Evolutionary conservation across 2,888 invertebrate species (phyloP).

Genomic region (Drosophila kambysellisi): DNA sequence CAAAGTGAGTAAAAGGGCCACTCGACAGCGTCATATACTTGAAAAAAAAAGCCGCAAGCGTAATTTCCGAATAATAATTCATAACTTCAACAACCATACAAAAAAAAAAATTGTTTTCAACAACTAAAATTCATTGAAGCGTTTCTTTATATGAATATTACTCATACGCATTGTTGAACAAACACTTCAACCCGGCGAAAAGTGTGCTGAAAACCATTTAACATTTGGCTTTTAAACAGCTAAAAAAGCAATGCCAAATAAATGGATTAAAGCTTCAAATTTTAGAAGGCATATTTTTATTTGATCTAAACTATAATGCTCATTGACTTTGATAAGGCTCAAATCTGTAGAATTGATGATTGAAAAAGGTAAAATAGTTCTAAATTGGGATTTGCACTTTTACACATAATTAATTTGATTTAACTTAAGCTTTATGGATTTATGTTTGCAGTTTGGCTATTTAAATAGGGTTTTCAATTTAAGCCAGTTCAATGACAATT

Average conservation of each 20-base stretch:
- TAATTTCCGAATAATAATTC: slow-evolving; percentile 55
- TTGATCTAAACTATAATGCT: background rate
- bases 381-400: background rate
- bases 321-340: background rate
- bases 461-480: background rate
- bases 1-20: slow-evolving; percentile 49
- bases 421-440: background rate
- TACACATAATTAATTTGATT: background rate
- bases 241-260: background rate
- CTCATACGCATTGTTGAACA: slow-evolving; percentile 65
- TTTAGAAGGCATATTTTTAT: background rate
- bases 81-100: slow-evolving; percentile 33
- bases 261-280: background rate
- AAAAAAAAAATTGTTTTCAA: slow-evolving; percentile 57
- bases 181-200: slow-evolving; percentile 26
- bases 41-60: slow-evolving; percentile 49
- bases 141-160: slow-evolving; percentile 56
- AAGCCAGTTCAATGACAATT: background rate
- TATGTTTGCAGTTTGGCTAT: too few relatives aligned
- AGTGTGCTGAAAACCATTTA: slow-evolving; percentile 5
- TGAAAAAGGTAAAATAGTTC: background rate
- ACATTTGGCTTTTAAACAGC: background rate
- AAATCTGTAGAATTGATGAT: background rate
- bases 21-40: slow-evolving; percentile 60
- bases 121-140: slow-evolving; percentile 58